phyloP scores from a whole-genome alignment of 1,140 invertebrate species.

The Drosophila pandora region DNA sequence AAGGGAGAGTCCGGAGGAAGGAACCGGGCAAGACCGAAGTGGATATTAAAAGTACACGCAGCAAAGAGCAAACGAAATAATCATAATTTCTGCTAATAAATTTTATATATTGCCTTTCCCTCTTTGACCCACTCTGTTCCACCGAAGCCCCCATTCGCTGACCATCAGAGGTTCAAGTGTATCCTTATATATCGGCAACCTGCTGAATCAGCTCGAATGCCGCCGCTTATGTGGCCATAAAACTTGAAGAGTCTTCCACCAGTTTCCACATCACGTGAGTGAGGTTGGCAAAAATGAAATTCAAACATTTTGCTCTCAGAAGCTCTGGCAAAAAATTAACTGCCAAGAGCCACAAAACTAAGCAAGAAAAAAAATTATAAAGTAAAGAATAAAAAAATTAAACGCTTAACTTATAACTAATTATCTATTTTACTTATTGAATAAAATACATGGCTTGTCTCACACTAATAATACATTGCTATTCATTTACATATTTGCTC shows the following conservation, averaged over 20 bases:
- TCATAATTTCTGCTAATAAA: slow-evolving; percentile 82
- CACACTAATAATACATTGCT: too few species aligned
- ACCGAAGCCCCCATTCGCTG: slow-evolving; percentile 2
- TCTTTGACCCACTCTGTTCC: slow-evolving; percentile 5
- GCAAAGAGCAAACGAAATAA: slow-evolving; percentile 77
- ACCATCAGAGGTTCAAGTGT: slow-evolving; percentile 9
- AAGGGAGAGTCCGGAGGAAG: slow-evolving; percentile 8
- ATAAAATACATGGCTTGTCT: too few species aligned
- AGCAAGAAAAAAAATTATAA: slow-evolving; percentile 17
- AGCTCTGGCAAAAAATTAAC: slow-evolving; percentile 58
- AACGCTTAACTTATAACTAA: too few species aligned
- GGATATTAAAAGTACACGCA: slow-evolving; percentile 79
- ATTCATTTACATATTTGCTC: too few species aligned
- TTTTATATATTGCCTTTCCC: slow-evolving; percentile 71
- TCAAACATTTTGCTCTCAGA: slow-evolving; percentile 44
- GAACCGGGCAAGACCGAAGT: slow-evolving; percentile 38
- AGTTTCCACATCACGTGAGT: neutral
- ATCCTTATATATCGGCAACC: slow-evolving; percentile 10
- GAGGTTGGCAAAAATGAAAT: slow-evolving; percentile 23
- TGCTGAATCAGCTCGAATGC: slow-evolving; percentile 67
- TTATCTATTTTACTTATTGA: too few species aligned
- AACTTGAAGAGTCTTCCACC: slow-evolving; percentile 56
- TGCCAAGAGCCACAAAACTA: slow-evolving; percentile 35
- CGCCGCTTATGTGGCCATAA: slow-evolving; percentile 70
- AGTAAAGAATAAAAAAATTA: neutral